Evolutionary conservation across 2,888 invertebrate species (phyloP).

Genomic region (Lasioglossum figueresi): DNA sequence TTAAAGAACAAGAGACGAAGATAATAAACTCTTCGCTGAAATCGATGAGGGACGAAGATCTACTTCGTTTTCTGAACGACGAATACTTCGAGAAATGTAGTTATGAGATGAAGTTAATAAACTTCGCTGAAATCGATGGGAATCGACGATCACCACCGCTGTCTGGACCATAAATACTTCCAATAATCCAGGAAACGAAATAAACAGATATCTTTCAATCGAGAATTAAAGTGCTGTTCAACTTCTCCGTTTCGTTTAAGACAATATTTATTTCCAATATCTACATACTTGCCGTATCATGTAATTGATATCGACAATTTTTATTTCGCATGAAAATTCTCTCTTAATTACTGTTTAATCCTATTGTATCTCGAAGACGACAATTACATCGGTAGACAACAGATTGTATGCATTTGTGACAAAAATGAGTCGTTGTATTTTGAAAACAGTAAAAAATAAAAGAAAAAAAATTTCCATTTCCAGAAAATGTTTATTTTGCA

Average conservation of each 20-base stretch:
- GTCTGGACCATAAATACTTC: background rate
- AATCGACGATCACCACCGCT: background rate
- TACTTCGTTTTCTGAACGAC: background rate
- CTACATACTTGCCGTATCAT: too few species aligned
- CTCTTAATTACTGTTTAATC: too few species aligned
- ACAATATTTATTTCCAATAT: background rate
- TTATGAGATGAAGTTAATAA: constrained; percentile 2
- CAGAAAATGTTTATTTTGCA: too few species aligned
- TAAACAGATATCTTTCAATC: background rate
- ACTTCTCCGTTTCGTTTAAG: background rate
- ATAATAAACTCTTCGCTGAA: background rate
- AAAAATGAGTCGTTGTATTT: too few species aligned
- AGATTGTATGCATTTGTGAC: too few species aligned
- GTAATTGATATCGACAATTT: background rate
- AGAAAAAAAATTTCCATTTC: too few species aligned
- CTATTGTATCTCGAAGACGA: background rate
- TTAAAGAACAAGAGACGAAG: background rate
- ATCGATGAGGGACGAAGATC: background rate
- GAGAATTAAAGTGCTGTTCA: background rate
- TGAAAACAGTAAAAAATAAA: too few species aligned
- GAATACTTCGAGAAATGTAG: background rate
- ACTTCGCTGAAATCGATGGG: background rate
- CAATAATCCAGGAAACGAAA: background rate
- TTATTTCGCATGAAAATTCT: background rate
- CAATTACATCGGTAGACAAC: too few species aligned